Conservation (phyloP, 1,140 invertebrate genomes). For the Lordiphosa mommai region DNA sequence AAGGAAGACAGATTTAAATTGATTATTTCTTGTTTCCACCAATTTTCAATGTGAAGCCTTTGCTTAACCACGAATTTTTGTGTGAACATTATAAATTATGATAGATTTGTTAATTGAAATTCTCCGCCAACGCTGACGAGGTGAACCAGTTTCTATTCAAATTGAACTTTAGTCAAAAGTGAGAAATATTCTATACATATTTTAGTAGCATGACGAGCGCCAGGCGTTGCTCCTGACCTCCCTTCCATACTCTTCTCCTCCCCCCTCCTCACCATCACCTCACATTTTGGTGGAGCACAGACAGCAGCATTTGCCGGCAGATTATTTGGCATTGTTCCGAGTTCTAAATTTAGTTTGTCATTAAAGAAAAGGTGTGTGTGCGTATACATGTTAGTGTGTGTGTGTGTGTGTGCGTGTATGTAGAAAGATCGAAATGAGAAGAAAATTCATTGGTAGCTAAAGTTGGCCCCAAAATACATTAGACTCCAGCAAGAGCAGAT, state of each 20-base stretch:
- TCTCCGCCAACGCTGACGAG: slow-evolving; percentile 46
- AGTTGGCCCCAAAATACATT: background rate
- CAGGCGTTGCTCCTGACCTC: slow-evolving; percentile 1
- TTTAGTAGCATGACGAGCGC: slow-evolving; percentile 41
- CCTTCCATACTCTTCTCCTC: background rate
- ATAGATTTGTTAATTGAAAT: slow-evolving; percentile 72
- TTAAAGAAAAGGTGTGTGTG: slow-evolving; percentile 65
- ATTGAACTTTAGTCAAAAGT: slow-evolving; percentile 56
- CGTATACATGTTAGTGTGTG: slow-evolving; percentile 15
- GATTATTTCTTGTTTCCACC: background rate
- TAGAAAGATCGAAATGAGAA: slow-evolving; percentile 26
- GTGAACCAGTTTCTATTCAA: slow-evolving; percentile 57
- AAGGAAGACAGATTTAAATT: no score
- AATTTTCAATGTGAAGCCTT: slow-evolving; percentile 1
- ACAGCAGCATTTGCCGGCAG: slow-evolving; percentile 56
- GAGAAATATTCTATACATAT: slow-evolving; percentile 21
- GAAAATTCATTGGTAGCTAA: slow-evolving; percentile 26
- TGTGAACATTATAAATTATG: slow-evolving; percentile 72
- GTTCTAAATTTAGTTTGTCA: slow-evolving; percentile 77
- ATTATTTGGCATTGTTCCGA: slow-evolving; percentile 78
- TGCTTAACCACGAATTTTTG: slow-evolving; percentile 33
- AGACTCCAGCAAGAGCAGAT: slow-evolving; percentile 28
- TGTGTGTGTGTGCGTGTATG: slow-evolving; percentile 14
- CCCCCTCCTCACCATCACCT: no score
- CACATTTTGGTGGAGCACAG: slow-evolving; percentile 15